Base-by-base conservation (phyloP, 2,113 vertebrate genomes). In the Catharus fuscescens region DNA sequence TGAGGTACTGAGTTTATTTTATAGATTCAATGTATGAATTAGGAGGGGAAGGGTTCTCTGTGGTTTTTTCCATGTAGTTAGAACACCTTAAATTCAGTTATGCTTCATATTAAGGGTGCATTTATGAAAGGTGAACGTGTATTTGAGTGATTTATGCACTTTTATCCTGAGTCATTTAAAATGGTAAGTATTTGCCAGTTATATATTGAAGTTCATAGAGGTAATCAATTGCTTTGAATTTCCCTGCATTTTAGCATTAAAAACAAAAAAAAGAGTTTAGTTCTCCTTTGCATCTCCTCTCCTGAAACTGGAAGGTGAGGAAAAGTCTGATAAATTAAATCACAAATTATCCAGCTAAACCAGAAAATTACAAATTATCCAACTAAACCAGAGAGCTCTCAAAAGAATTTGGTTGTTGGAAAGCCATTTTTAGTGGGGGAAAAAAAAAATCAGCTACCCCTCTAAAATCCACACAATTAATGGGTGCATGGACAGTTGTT, bases 171-270 rank as follows among this genome's bases (percentile, higher is more conserved):
- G 61, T 95, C 78, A 48, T 92, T 93, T 84, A 50, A 92, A 94
- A 88, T 78, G 93, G 95, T 95, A 88, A 96, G 95, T 95, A 92
- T 92, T 92, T 95, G 79, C 82, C 85, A 78, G 34, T 80, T 88
- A 52, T 70, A 47, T 80, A 9, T 53, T 66, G 59, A 72, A 14
- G 60, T 88, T 88, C 69, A 60, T 91, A 44, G 62, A 92, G n/a
- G 34, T 77, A 42, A 90, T 73, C 32, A 14, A 52, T 84, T 73
- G 91, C 66, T 97, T 95, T 70, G 88, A 71, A 17, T 88, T 92
- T 78, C 94, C 67, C 56, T 92, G 93, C 53, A 23, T 93, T 95
- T 92, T 71, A 83, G 40, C 9, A 2, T 92, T 24, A 73, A 32
- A 64, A 64, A 50, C 61, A 42, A 42, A 61, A 60, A 60, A 40